Evolutionary conservation across 1,140 invertebrate genomes (phyloP), one percentile per base, ranked within the genome.

Genomic region (Drosophila chauvacae): DNA sequence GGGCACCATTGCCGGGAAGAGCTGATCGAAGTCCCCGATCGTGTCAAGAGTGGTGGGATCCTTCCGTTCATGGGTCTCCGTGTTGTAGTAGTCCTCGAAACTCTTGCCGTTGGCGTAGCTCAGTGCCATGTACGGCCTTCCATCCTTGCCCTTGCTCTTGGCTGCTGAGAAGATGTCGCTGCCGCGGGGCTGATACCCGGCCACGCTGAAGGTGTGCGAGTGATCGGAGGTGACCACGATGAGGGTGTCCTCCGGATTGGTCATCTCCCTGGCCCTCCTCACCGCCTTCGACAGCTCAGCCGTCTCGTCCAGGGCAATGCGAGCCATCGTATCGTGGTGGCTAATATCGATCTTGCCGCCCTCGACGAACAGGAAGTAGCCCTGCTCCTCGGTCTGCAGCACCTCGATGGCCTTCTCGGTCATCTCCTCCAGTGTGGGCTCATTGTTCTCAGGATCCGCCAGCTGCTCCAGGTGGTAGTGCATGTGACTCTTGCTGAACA

Each of bases 291-390:
- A 93, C 64, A 96, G 92, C 79, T 95, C 94, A 0, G 95, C 91
- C 0, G 95, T 95, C 80, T 96, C 95, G 70, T 94, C 93, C 2
- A 97, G 79, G 0, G 97, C 96, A 33, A 95, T 92, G 56, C 94
- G 93, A 2, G 96, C 96, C 63, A 94, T 93, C 79, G 95, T 96
- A 2, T 94, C 93, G 85, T 98, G 97, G 91, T 98, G 96, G 1
- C 95, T 97, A 58, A 96, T 94, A 88, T 98, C 97, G 35, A 98
- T 98, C 61, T 95, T 95, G 0, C 96, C 96, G 10, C 95, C 95
- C 81, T 95, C 87, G 5, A 95, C 93, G 65, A 92, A 93, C 10
- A 92, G 69, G 63, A 96, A 95, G 77, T 93, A 96, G 11, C 97
- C 97, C 30, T 96, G 94, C 50, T 96, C 96, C 14, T 96, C 94